Percentiles rank a stretch among this genome's conserved stretches.
phyloP scores from a whole-genome alignment of 1,140 invertebrate genomes.

The Aradophagus sp. region DNA sequence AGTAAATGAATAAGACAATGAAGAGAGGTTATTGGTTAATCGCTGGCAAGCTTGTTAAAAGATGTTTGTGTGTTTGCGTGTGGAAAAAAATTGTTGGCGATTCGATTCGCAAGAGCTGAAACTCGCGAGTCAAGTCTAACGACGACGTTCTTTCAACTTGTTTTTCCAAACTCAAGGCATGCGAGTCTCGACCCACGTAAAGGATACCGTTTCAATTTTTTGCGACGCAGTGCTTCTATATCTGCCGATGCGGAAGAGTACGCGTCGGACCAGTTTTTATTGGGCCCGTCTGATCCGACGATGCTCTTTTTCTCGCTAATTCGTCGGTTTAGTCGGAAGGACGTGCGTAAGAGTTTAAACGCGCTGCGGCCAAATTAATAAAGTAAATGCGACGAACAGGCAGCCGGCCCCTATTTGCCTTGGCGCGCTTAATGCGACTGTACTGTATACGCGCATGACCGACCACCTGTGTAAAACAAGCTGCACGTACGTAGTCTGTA shows the following conservation, averaged over 20 bases:
- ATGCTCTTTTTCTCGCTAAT: constrained; percentile 1
- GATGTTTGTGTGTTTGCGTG: constrained; percentile 11
- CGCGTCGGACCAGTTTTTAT: no score
- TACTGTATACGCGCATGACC: constrained; percentile 43
- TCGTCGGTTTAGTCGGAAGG: constrained; percentile 14
- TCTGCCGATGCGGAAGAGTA: no score
- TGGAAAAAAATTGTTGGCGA: no score
- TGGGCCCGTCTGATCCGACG: no score
- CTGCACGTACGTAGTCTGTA: constrained; percentile 30
- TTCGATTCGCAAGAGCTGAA: no score
- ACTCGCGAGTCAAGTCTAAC: no score
- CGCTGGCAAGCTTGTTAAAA: not conserved
- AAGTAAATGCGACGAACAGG: constrained; percentile 50
- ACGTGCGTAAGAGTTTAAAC: constrained; percentile 42
- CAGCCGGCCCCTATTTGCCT: constrained; percentile 49
- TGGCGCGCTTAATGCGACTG: constrained; percentile 44
- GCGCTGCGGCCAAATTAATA: constrained; percentile 47
- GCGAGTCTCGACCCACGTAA: no score
- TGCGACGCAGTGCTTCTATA: no score
- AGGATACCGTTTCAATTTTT: no score
- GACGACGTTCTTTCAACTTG: no score
- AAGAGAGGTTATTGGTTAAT: constrained; percentile 22
- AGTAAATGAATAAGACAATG: constrained; percentile 49
- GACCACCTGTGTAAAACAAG: constrained; percentile 53
- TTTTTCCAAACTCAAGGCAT: no score